Evolutionary conservation across 2,113 vertebrate species (phyloP), one percentile per base, ranked within the genome.

Genomic region (Grammomys dolichurus): DNA sequence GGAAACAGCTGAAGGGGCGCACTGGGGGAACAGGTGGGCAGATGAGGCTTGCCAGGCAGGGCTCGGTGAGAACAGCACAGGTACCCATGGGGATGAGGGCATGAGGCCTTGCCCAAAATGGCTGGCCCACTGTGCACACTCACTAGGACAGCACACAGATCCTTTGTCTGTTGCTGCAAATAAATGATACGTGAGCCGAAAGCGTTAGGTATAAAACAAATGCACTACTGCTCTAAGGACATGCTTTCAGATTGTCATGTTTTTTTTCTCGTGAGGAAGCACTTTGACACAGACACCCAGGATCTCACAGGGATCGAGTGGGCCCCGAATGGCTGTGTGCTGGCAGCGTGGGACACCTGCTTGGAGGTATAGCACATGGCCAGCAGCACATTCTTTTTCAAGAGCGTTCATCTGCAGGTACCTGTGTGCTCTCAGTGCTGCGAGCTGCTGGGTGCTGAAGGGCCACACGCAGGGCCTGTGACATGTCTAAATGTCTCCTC

Each of bases 271-370:
- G 92, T 96, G 67, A 81, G 80, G 46, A 97, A 99, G 99, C 99
- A 99, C 97, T 99, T 99, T 98, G 99, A 99, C 80, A 99, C 99
- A 0, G 99, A 99, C 93, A 99, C 99, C 0, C 99, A 99, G 96
- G 99, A 99, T 90, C 98, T 99, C 9, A 98, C 98, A 2, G 99
- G 99, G 80, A 98, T 99, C 31, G 99, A 99, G 91, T 99, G 99
- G 99, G 99, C 99, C 93, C 99, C 99, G 0, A 99, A 99, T 4
- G 99, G 99, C 96, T 99, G 99, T 72, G 99, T 99, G 86, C 98
- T 99, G 98, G 99, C 99, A 0, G 99, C 90, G 0, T 99, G 99
- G 99, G 99, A 99, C 94, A 98, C 98, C 0, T 99, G 99, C 98
- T 98, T 99, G n/a, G 99, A 99, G 99, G 99, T 99, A 98, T 1